These are phyloP conservation scores for Hippoglossus stenolepis DNA, from an alignment of 2,113 vertebrate species.

Conservation along the genomic window DNA sequence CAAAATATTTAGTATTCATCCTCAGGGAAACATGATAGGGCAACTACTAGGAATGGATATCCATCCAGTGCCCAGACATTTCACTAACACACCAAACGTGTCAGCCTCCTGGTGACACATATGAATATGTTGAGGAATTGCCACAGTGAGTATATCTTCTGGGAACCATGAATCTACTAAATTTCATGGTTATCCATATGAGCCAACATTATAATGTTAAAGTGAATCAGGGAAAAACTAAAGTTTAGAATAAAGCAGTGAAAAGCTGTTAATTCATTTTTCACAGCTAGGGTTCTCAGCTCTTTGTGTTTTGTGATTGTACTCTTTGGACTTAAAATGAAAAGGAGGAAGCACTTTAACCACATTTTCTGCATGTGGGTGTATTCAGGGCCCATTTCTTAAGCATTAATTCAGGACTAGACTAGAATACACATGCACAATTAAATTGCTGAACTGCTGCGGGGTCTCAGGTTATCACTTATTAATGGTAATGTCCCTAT, in stretches of 20 bases:
- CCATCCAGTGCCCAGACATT: background rate
- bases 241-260: constrained; percentile 27
- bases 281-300: constrained; percentile 22
- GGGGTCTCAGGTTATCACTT: constrained; percentile 38
- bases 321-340: constrained; percentile 34
- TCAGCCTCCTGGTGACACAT: background rate
- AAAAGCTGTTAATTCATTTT: constrained; percentile 30
- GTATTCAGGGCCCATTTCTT: constrained; percentile 30
- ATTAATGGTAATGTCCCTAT: constrained; percentile 6
- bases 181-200: background rate
- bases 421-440: constrained; percentile 8
- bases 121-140: background rate
- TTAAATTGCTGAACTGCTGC: constrained; percentile 20
- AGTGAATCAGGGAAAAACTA: background rate
- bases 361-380: constrained; percentile 31
- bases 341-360: constrained; percentile 47
- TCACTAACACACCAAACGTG: background rate
- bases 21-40: no score
- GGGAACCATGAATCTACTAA: background rate
- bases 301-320: constrained; percentile 3
- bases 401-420: constrained; percentile 22
- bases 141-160: background rate
- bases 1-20: no score
- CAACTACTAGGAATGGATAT: no score
- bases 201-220: background rate